Evolutionary conservation across 2,113 vertebrate species (phyloP), one percentile per base, ranked within the genome.

Genomic region (Leptobrachium ailaonicum): DNA sequence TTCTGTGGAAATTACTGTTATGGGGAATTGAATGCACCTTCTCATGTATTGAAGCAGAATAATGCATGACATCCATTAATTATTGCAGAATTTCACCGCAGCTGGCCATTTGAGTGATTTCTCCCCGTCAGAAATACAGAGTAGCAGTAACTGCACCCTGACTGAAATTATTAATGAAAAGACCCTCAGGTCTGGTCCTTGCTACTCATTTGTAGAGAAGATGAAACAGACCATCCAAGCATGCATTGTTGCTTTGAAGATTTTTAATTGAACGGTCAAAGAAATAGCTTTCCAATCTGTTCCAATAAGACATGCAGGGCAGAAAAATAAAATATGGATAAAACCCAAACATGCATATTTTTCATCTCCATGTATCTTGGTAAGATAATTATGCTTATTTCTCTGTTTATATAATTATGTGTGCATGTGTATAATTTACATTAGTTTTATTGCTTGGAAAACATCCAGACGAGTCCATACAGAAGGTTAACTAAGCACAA

Each of bases 301-400:
- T 53, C 42, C 40, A 6, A 76, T 70, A 69, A 32, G n/a, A 44
- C 11, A 40, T 74, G 43, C 6, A 43, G 20, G 20, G 20, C 20
- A 32, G 20, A 50, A 14, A 50, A 67, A 47, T 69, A 58, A 58
- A 80, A 68, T 58, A 50, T 12, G 42, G 7, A 6, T 75, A 7
- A 41, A 73, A 64, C 8, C 10, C n/a, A 68, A 68, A 74, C 41
- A 41, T 69, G 20, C 63, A 68, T 12, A 40, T 80, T 73, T 72
- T 66, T 43, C 20, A 73, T 41, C 2, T 74, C 9, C 71, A 41
- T 56, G 68, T 84, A 79, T 73, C 84, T 74, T 74, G 75, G 82
- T 64, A 78, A 83, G 83, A 87, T 83, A 84, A 85, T 82, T 84
- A 89, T 82, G 53, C 78, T 85, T 85, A 80, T 68, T 82, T 83